Evolutionary conservation across 2,888 invertebrate species (phyloP).

Genomic region (Carterocephalus palaemon): DNA sequence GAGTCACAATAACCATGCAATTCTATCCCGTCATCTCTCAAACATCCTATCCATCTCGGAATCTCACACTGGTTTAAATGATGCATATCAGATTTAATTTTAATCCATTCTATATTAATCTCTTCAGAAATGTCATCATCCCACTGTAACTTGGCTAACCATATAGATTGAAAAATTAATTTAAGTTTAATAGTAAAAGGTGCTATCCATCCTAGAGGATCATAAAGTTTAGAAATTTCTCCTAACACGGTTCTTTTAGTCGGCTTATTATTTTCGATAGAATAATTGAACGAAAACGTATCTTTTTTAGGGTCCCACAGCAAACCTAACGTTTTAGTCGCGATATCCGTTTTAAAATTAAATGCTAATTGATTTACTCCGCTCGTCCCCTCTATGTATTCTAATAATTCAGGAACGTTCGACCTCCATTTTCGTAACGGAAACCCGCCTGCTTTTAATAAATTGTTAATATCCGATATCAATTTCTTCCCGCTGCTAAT

Average conservation of each 20-base stretch:
- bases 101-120: constrained; percentile 19
- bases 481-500: constrained; percentile 27
- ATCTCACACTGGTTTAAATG: constrained; percentile 9
- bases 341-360: constrained; percentile 20
- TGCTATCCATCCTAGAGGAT: constrained; percentile 26
- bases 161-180: constrained; percentile 25
- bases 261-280: constrained; percentile 4
- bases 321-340: constrained; percentile 18
- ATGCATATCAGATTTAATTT: constrained; percentile 10
- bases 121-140: constrained; percentile 14
- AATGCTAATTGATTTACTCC: background rate
- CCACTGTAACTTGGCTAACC: constrained; percentile 18
- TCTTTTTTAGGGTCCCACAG: constrained; percentile 16
- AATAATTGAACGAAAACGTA: constrained; percentile 11
- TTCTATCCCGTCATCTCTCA: constrained; percentile 7
- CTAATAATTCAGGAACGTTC: constrained; percentile 26
- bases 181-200: constrained; percentile 18
- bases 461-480: constrained; percentile 15
- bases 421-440: constrained; percentile 38
- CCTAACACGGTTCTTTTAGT: constrained; percentile 4
- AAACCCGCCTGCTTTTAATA: constrained; percentile 39
- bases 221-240: constrained; percentile 17
- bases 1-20: constrained; percentile 33
- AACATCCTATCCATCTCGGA: constrained; percentile 23
- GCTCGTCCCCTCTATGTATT: constrained; percentile 16